Percentiles rank a stretch among this genome's conserved stretches.
Evolutionary conservation across 2,113 vertebrate species (phyloP).

Genomic region (Oreochromis tanganicae): DNA sequence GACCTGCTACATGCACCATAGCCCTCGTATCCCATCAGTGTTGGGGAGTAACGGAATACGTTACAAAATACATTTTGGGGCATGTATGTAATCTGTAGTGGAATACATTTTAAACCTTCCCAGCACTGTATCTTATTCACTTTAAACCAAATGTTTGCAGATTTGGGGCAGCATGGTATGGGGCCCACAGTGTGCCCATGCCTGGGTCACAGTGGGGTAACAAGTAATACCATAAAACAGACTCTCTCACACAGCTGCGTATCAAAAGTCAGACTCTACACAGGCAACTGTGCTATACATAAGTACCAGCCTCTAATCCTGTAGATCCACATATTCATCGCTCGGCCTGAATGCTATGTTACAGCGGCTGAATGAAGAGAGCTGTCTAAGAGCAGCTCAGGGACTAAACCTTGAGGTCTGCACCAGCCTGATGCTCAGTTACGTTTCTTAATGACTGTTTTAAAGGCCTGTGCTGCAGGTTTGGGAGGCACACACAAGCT

Average conservation of each 20-base stretch:
- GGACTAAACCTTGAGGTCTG: neutral
- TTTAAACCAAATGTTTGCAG: neutral
- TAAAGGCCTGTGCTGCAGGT: neutral
- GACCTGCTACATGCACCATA: neutral
- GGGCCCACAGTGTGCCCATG: accelerated
- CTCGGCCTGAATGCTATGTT: neutral
- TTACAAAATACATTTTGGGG: no score
- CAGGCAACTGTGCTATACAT: neutral
- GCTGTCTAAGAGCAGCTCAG: neutral
- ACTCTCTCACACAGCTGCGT: neutral
- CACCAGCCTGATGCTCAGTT: neutral
- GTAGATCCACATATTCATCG: no score
- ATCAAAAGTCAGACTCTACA: neutral
- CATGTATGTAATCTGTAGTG: no score
- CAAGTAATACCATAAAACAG: neutral
- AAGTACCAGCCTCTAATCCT: neutral
- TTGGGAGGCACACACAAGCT: neutral
- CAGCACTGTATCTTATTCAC: neutral
- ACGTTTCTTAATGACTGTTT: neutral
- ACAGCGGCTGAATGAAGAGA: neutral
- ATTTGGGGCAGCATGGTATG: neutral
- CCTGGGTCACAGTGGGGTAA: neutral
- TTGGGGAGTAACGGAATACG: no score
- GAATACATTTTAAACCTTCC: no score
- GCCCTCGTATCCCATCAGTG: no score